Base-by-base conservation (phyloP, 2,797 vertebrate species). In the Chaetodon trifasciatus region DNA sequence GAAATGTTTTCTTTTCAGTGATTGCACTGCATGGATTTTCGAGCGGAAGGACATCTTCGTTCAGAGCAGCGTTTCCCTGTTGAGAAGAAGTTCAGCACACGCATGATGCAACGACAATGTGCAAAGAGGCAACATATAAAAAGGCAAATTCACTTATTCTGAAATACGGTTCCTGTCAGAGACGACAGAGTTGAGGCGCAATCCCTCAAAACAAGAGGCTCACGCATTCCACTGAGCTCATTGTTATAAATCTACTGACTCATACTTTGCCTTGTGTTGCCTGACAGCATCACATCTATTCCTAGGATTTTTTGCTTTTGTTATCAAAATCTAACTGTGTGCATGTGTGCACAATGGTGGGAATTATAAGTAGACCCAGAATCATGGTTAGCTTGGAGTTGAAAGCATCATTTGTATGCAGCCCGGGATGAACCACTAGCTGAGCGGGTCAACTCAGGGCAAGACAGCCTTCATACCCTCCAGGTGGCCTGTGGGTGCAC, bases 391-490 rank as follows among this genome's bases (percentile, higher is more conserved):
- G 12, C 4, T 37, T 47, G 47, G 8, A 67, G 40, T 37, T 19
- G 53, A 46, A 50, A 65, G 2, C 44, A 46, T 24, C 0, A 83
- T 84, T 56, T 76, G 73, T 83, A 84, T 87, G 74, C 83, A 76
- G 83, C 74, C 50, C 23, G 40, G 7, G 62, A 44, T 24, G 21
- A 79, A 64, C 5, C 24, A 0, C 37, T 5, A n/a, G 1, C 86
- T 70, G n/a, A 61, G 50, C 39, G 55, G 76, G 80, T 83, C 66
- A 77, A 3, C 24, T 23, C 24, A 49, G 73, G 76, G 57, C 19
- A 19, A 24, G 10, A 32, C 12, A 64, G 44, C 23, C 52, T 21
- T 23, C 17, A 19, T 35, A 56, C 58, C 79, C 24, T 66, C 58
- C 69, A 49, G 67, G 73, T 73, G 63, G 60, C 63, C 64, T 19